Evolutionary conservation across 2,113 vertebrate genomes (phyloP), one percentile per base, ranked within the genome.

Genomic region (Chunga burmeisteri): DNA sequence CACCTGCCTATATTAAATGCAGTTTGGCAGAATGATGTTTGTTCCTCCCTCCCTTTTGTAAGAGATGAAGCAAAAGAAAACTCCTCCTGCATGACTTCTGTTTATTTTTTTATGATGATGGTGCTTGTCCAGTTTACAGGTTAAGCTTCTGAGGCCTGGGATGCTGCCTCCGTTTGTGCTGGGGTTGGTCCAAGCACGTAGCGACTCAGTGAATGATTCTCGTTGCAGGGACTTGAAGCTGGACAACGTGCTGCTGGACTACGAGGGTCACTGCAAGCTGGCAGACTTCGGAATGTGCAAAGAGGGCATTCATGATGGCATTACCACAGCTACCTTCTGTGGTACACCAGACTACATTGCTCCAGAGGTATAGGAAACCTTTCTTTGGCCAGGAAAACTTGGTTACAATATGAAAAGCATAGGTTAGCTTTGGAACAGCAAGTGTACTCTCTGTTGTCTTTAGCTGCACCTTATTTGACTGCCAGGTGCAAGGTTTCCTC

Each of bases 261-360:
- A 98, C 1, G 99, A 99, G 22, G 99, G 99, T 26, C 99, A 99
- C 97, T 99, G 99, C 97, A 99, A 99, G 88, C 98, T 99, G 97
- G 99, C 99, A 10, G 99, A 99, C 96, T 99, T 99, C 14, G 99
- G 99, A 40, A 99, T 99, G 99, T 99, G 99, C 98, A 99, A 99
- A 93, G 99, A 99, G 95, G 99, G 99, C 40, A 99, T 99, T 85
- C 98, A 98, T 4, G 98, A 99, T 11, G 99, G 99, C 11, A 96
- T 97, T 50, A 98, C 98, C 85, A 99, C 99, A 0, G 99, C 98
- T 36, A 99, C 99, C 2, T 99, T 99, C 98, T 99, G 99, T 49
- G 99, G 99, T 88, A 99, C 99, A 0, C 99, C 99, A 1, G 99
- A 99, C 96, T 99, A 99, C 90, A 99, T 99, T 1, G 99, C 99